Percentiles rank a stretch among this genome's conserved stretches.
phyloP scores from a whole-genome alignment of 2,888 invertebrate genomes.

The Mechanitis mazaeus region DNA sequence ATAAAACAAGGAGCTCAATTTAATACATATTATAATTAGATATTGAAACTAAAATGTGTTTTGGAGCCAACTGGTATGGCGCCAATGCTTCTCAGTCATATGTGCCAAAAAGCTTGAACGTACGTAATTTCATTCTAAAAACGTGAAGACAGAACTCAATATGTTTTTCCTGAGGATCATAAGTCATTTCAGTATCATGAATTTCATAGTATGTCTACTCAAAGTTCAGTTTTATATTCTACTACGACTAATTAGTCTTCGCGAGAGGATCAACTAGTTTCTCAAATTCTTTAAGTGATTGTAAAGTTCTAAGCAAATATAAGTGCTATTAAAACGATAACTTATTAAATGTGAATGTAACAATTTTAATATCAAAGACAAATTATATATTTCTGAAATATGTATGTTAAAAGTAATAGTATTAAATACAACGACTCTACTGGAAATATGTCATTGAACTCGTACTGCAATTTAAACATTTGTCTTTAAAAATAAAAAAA shows the following conservation, averaged over 20 bases:
- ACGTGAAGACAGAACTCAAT: neutral
- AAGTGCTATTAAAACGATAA: too few relatives aligned
- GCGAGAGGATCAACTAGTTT: neutral
- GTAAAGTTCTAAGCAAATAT: too few relatives aligned
- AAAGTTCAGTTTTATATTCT: neutral
- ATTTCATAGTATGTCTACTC: neutral
- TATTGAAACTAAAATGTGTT: neutral
- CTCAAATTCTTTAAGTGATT: neutral
- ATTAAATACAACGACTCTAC: too few relatives aligned
- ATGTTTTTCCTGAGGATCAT: neutral
- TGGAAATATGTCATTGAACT: too few relatives aligned
- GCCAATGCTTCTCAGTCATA: constrained; percentile 9
- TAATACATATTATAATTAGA: constrained; percentile 2
- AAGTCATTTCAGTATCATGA: neutral
- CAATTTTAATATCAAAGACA: too few relatives aligned
- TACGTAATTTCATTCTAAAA: constrained; percentile 12
- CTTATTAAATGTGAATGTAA: too few relatives aligned
- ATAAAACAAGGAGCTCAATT: constrained; percentile 13
- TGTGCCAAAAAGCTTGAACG: constrained; percentile 12
- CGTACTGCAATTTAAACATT: too few relatives aligned
- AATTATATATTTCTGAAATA: too few relatives aligned
- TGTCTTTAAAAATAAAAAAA: too few relatives aligned
- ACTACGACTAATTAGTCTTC: neutral
- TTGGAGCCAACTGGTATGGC: constrained; percentile 14
- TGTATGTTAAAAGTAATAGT: too few relatives aligned